phyloP scores from a whole-genome alignment of 1,140 invertebrate genomes.

The Solenopsis invicta region DNA sequence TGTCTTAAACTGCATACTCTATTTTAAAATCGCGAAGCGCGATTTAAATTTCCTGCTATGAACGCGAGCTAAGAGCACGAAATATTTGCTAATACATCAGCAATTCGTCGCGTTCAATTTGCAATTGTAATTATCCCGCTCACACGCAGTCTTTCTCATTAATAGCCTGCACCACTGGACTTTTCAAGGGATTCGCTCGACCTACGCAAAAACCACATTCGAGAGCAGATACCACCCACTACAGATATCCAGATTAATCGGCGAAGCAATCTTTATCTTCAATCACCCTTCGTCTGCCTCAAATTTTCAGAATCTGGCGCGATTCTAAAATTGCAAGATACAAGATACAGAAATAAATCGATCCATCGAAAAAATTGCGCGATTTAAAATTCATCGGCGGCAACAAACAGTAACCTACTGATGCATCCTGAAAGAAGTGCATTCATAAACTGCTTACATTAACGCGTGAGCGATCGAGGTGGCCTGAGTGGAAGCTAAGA shows the following conservation, averaged over 20 bases:
- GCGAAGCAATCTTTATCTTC: neutral
- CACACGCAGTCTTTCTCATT: slow-evolving; percentile 9
- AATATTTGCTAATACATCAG: neutral
- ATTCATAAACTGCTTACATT: neutral
- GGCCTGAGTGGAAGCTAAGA: neutral
- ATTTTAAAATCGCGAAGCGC: neutral
- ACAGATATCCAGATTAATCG: neutral
- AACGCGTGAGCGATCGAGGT: neutral
- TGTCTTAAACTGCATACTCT: neutral
- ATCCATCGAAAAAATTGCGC: neutral
- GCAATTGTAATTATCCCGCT: slow-evolving; percentile 24
- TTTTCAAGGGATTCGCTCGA: neutral
- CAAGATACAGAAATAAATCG: neutral
- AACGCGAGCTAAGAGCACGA: neutral
- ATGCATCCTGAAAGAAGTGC: neutral
- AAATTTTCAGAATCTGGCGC: neutral
- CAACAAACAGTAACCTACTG: neutral
- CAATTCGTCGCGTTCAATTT: neutral
- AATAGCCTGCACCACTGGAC: neutral
- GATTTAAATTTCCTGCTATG: neutral
- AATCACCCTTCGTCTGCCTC: neutral
- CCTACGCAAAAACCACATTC: neutral
- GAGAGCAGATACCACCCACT: neutral
- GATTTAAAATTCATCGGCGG: neutral
- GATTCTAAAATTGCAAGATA: neutral